Percentiles rank a stretch among this genome's conserved stretches.
Conservation (phyloP, 1,140 invertebrate genomes). For the Drosophila pseudoananassae region DNA sequence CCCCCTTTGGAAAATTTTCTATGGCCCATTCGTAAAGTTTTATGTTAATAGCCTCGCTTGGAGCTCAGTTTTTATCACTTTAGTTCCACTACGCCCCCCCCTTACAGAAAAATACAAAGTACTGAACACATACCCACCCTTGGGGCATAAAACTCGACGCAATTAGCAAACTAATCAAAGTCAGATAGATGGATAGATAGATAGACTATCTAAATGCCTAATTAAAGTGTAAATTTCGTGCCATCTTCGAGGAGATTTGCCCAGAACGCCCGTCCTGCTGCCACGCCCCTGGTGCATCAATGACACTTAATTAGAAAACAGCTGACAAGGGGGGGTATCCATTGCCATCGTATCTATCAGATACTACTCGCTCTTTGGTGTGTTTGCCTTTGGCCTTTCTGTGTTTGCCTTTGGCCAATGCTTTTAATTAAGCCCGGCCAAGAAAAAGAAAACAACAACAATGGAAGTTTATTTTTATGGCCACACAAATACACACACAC, state of each 20-base stretch:
- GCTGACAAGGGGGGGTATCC: constrained; percentile 25
- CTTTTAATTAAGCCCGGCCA: constrained; percentile 69
- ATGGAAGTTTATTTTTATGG: constrained; percentile 64
- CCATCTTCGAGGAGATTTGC: constrained; percentile 46
- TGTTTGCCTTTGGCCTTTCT: constrained; percentile 36
- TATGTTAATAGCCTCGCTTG: constrained; percentile 60
- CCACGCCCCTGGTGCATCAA: constrained; percentile 47
- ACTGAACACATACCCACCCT: background rate
- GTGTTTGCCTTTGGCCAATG: constrained; percentile 62
- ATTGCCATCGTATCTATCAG: constrained; percentile 38
- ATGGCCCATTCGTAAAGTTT: constrained; percentile 45
- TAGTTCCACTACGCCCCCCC: constrained; percentile 6
- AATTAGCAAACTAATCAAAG: constrained; percentile 69
- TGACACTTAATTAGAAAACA: constrained; percentile 79
- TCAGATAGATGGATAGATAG: constrained; percentile 20
- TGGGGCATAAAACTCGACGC: constrained; percentile 5
- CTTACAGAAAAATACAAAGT: background rate
- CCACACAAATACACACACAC: background rate
- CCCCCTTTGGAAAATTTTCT: constrained; percentile 1
- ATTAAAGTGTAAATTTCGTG: constrained; percentile 72
- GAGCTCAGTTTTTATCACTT: constrained; percentile 31
- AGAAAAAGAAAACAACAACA: constrained; percentile 15
- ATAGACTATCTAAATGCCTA: constrained; percentile 70
- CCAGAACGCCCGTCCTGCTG: background rate
- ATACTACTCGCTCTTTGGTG: constrained; percentile 19